Evolutionary conservation across 2,888 invertebrate species (phyloP).

Genomic region (Cosmia trapezina): DNA sequence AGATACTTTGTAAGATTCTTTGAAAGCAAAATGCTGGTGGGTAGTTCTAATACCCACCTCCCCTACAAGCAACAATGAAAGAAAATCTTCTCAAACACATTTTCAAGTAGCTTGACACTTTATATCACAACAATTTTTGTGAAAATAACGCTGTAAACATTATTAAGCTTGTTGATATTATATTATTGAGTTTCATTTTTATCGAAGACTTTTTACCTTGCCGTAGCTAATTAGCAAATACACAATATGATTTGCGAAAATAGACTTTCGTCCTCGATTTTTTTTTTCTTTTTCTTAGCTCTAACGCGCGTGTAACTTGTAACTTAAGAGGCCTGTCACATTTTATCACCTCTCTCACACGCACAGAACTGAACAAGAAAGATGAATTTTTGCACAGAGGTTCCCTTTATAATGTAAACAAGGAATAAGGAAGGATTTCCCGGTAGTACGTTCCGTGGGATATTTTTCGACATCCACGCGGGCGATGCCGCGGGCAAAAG

Average conservation of each 20-base stretch:
- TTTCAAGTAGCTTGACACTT: constrained; percentile 19
- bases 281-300: constrained; percentile 12
- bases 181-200: constrained; percentile 41
- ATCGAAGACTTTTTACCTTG: constrained; percentile 39
- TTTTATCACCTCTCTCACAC: too few relatives aligned
- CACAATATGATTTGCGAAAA: constrained; percentile 29
- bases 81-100: constrained; percentile 15
- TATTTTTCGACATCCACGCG: too few relatives aligned
- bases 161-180: constrained; percentile 46
- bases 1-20: constrained; percentile 12
- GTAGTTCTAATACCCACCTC: constrained; percentile 18
- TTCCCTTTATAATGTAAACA: too few relatives aligned
- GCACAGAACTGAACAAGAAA: too few relatives aligned
- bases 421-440: too few relatives aligned
- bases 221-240: constrained; percentile 49
- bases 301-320: constrained; percentile 31
- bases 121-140: constrained; percentile 39
- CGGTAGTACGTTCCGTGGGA: too few relatives aligned
- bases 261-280: constrained; percentile 3
- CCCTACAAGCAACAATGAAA: constrained; percentile 11
- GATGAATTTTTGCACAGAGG: too few relatives aligned
- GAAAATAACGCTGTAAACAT: constrained; percentile 44
- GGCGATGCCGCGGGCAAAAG: too few relatives aligned
- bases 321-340: not conserved
- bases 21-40: not conserved